These are phyloP conservation scores for Lutjanus argentimaculatus DNA, from an alignment of 2,797 vertebrate species.

Conservation along the genomic window DNA sequence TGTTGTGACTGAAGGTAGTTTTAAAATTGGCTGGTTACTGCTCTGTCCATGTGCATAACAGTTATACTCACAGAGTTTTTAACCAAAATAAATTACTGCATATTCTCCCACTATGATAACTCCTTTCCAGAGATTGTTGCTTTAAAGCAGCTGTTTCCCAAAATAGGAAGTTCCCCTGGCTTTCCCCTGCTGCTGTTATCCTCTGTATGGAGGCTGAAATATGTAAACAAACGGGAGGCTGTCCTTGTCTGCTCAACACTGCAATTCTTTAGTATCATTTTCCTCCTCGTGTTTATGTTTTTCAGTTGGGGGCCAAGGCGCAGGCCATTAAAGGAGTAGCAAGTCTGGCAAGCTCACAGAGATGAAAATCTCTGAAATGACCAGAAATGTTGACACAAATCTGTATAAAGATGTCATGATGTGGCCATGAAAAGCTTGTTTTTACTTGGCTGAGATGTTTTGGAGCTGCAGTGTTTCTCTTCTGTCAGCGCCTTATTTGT, in stretches of 20 bases:
- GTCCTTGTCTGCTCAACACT: slow-evolving; percentile 52
- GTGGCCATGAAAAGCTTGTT: neutral
- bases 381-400: slow-evolving; percentile 7
- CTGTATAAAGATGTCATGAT: neutral
- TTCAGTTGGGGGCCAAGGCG: slow-evolving; percentile 26
- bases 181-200: slow-evolving; percentile 54
- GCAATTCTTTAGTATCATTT: slow-evolving; percentile 40
- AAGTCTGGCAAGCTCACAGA: slow-evolving; percentile 21
- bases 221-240: slow-evolving; percentile 76
- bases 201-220: slow-evolving; percentile 66
- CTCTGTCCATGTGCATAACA: neutral
- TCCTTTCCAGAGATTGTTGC: slow-evolving; percentile 59
- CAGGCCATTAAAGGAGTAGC: slow-evolving; percentile 35
- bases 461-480: neutral
- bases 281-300: slow-evolving; percentile 58
- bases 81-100: slow-evolving; percentile 27
- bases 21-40: slow-evolving; percentile 29
- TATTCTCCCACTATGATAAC: slow-evolving; percentile 17
- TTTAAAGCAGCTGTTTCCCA: slow-evolving; percentile 79
- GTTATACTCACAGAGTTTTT: slow-evolving; percentile 19
- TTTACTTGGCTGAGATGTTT: neutral
- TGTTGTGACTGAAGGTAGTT: slow-evolving; percentile 25
- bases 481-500: rapidly evolving
- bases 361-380: slow-evolving; percentile 18
- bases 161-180: slow-evolving; percentile 74